phyloP scores from a whole-genome alignment of 92 coral and sea anemone species.

The Virgularia gustaviana region DNA sequence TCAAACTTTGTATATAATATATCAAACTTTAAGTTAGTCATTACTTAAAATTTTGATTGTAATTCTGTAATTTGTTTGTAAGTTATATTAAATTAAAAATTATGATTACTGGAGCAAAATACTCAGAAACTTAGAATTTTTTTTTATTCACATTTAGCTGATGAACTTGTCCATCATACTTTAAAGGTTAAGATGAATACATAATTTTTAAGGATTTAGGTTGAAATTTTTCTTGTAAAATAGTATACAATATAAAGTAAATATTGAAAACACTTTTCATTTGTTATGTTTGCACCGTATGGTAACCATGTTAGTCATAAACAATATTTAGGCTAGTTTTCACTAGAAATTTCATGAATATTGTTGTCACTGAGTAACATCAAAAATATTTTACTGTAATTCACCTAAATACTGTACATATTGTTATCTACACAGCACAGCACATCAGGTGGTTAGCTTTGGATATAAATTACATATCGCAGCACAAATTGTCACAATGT shows the following conservation, averaged over 20 bases:
- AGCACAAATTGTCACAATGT: conserved; percentile 2
- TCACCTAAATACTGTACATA: no score
- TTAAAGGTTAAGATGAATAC: background rate
- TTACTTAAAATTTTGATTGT: no score
- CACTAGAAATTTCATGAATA: no score
- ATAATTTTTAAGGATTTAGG: background rate
- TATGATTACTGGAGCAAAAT: background rate
- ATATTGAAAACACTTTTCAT: background rate
- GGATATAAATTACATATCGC: conserved; percentile 2
- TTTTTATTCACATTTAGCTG: background rate
- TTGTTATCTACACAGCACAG: no score
- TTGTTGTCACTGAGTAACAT: no score
- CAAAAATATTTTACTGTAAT: no score
- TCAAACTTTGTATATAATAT: no score
- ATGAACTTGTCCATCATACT: background rate
- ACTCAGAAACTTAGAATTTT: background rate
- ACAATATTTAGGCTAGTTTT: background rate
- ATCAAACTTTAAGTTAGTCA: no score
- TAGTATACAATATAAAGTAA: background rate
- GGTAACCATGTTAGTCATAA: background rate
- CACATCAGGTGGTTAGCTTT: background rate
- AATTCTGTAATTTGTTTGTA: no score
- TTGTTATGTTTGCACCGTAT: background rate
- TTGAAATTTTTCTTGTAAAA: background rate
- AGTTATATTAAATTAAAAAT: no score